Base-by-base conservation (phyloP, 2,888 invertebrate genomes). In the Clunio marinus region DNA sequence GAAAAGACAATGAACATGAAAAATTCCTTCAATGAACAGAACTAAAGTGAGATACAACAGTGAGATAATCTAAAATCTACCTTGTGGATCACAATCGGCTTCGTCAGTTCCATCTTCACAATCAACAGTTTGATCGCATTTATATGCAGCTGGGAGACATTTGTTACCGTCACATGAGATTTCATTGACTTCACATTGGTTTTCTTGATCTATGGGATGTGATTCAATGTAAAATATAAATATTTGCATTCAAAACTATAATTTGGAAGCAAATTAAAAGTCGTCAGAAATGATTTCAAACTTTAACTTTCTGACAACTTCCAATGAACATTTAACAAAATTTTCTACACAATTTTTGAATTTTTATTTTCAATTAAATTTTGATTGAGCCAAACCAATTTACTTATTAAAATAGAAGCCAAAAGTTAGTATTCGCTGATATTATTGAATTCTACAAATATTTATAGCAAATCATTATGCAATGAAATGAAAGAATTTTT, bases 41-140 rank as follows among this genome's bases (percentile, higher is more conserved):
- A 55, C 55, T 22, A 24, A 22, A 22, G 5, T 35, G 10, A 35
- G 55, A 55, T 27, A 28, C 5, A 22, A 17, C n/a, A n/a, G n/a
- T n/a, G n/a, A n/a, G n/a, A n/a, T n/a, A 13, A 22, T 13, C n/a
- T 41, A n/a, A 15, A 41, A 41, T 17, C 5, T 51, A 51, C 51
- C 51, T 51, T n/a, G 10, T 51, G 37, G 57, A n/a, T n/a, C n/a
- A 74, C 80, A 80, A 73, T 77, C 75, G 72, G 75, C 80, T 74
- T 87, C 87, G 74, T 87, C 87, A 28, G 82, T 81, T 63, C 78
- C 78, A 74, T 88, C 88, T 7, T 72, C 70, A 77, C 88, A 89
- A 77, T 89, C 85, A 17, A 69, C 70, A 8, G 73, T 70, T 27
- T 78, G 76, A 77, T 89, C 81, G 77, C 89, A 87, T 72, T 57